Evolutionary conservation across 2,888 invertebrate species (phyloP), one percentile per base, ranked within the genome.

Genomic region (Rhaphigaster nebulosa): DNA sequence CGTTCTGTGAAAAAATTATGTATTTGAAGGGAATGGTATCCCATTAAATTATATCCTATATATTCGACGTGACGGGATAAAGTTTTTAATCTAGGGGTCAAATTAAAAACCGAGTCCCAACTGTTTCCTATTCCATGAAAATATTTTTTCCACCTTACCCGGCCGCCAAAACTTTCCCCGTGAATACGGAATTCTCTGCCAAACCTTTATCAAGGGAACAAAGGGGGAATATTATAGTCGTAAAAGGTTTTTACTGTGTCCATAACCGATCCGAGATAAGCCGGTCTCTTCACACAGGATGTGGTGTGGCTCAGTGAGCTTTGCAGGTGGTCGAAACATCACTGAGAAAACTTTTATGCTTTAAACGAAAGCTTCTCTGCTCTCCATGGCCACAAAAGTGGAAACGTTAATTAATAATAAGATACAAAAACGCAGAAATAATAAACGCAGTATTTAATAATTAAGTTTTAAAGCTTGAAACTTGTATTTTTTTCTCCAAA

Each of bases 81-180:
- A 65, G 15, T 65, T 76, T 76, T 76, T 76, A 76, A 76, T 76
- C 70, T 76, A 76, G 38, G 15, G 70, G 10, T 20, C 34, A 76
- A 76, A 76, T 76, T 38, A 76, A 76, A 76, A 65, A 65, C 0
- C 29, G 18, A 38, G 38, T 76, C 70, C 34, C 20, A 20, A 76
- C 70, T 76, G 70, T 34, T 76, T 38, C 70, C 20, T 76, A 76
- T 76, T 76, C 70, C 8, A 38, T 76, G 70, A 76, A 76, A 76
- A 38, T 76, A 76, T 76, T 76, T 6, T 38, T 76, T 76, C 38
- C 13, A 76, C 38, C 70, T 76, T 38, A 23, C 12, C 38, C 38
- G 18, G 13, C 18, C 8, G n/a, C 4, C 70, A 5, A 76, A 76
- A 76, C 70, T 76, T 76, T 38, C 23, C 70, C 1, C 70, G 65